Evolutionary conservation across 2,113 vertebrate species (phyloP), one percentile per base, ranked within the genome.

Genomic region (Orientallactaga bullata): DNA sequence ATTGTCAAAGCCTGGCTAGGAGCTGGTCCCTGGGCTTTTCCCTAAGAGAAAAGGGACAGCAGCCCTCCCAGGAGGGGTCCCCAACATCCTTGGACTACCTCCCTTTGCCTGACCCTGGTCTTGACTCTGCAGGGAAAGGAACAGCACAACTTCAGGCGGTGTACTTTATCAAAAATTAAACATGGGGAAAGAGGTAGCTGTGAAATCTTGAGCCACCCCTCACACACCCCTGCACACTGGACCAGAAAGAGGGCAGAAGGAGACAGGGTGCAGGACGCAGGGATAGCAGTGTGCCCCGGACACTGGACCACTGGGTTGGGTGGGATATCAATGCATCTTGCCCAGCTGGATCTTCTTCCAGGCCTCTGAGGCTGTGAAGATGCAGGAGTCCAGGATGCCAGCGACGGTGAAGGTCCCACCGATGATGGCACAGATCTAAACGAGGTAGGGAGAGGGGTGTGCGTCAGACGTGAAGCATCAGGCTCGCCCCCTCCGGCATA

Each of bases 301-400:
- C 92, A 94, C 96, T 96, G 26, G 81, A 90, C 82, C 18, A 4
- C 0, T 0, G 90, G 91, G 95, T 16, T 0, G 8, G 91, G 77
- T 30, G 65, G 88, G 96, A 85, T 21, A 13, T 96, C 98, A 99
- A 60, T 99, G 98, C 98, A 99, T 99, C 98, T 99, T 99, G 66
- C 99, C 99, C 39, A 99, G 98, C 96, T 99, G 99, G 97, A 99
- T 99, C 98, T 99, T 99, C 98, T 99, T 99, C 99, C 99, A 99
- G 96, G 99, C 99, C 96, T 99, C 99, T 0, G 99, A 99, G 68
- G 99, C 99, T 3, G 99, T 99, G 96, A 99, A 99, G 98, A 99
- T 99, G 96, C 99, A 99, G 39, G 99, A 99, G 98, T 99, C 99
- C 0, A 99, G 99, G 96, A 99, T 99, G 91, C 99, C 99, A 1